phyloP scores from a whole-genome alignment of 92 coral and sea anemone genomes.

The Parazoanthus atlanticus region DNA sequence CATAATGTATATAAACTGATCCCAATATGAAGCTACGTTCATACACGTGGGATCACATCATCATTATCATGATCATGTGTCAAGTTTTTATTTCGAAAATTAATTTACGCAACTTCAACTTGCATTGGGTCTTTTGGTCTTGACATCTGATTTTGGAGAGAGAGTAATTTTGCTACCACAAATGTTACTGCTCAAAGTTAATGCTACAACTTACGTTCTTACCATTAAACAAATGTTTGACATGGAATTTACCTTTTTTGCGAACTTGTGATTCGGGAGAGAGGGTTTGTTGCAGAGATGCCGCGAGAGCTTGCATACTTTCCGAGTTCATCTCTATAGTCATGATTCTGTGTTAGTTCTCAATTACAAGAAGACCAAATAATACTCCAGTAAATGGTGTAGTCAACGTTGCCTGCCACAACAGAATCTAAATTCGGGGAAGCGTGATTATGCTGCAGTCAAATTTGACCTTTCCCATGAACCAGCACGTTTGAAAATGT shows the following conservation, averaged over 20 bases:
- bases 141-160: not conserved
- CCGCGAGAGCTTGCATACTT: conserved; percentile 70
- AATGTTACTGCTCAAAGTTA: not conserved
- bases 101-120: not conserved
- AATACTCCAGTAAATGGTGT: not conserved
- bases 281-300: conserved; percentile 77
- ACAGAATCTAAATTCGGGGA: not conserved
- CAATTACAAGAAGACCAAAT: not conserved
- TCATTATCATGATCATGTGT: not conserved
- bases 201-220: not conserved
- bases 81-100: not conserved
- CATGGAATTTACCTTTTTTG: conserved; percentile 68
- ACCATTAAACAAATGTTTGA: not conserved
- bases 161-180: no score
- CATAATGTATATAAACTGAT: not conserved
- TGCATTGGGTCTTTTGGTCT: not conserved
- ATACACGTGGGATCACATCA: not conserved
- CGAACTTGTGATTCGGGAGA: conserved; percentile 79
- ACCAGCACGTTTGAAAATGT: conserved; percentile 32
- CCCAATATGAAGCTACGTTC: not conserved
- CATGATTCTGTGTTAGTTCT: not conserved
- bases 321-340: conserved; percentile 58
- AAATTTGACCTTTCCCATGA: not conserved
- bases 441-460: not conserved
- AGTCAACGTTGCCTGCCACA: not conserved